Percentiles rank a stretch among this genome's conserved stretches.
Evolutionary conservation across 1,140 invertebrate genomes (phyloP).

Genomic region (Ridgeia piscesae): DNA sequence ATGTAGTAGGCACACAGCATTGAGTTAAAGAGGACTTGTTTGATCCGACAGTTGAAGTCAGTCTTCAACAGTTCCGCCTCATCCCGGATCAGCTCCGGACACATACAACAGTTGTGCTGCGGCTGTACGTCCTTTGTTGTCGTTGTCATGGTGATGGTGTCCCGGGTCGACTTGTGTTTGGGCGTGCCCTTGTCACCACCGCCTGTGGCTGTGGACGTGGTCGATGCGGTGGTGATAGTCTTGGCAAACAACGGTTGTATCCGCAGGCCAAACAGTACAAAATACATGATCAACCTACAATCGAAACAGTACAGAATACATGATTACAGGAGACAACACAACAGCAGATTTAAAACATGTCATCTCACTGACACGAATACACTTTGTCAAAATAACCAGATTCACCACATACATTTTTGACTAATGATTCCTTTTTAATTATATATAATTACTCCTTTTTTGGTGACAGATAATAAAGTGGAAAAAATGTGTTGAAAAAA

Average conservation of each 20-base stretch:
- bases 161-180: neutral
- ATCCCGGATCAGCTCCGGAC: constrained; percentile 67
- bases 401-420: too few relatives aligned
- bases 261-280: constrained; percentile 75
- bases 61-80: constrained; percentile 81
- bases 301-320: constrained; percentile 85
- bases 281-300: constrained; percentile 80
- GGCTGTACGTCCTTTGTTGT: constrained; percentile 39
- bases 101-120: constrained; percentile 59
- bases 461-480: too few relatives aligned
- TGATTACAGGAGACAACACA: constrained; percentile 60
- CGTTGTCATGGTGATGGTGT: neutral
- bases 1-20: constrained; percentile 88
- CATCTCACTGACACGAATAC: too few relatives aligned
- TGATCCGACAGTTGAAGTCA: constrained; percentile 86
- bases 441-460: too few relatives aligned
- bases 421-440: too few relatives aligned
- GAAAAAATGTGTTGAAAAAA: too few relatives aligned
- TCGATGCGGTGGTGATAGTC: neutral
- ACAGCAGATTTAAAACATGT: neutral
- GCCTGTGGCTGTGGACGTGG: neutral
- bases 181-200: neutral
- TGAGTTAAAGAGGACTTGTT: constrained; percentile 87
- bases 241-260: constrained; percentile 53
- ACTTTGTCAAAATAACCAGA: too few relatives aligned